phyloP scores from a whole-genome alignment of 1,140 invertebrate genomes.

The Physella acuta region DNA sequence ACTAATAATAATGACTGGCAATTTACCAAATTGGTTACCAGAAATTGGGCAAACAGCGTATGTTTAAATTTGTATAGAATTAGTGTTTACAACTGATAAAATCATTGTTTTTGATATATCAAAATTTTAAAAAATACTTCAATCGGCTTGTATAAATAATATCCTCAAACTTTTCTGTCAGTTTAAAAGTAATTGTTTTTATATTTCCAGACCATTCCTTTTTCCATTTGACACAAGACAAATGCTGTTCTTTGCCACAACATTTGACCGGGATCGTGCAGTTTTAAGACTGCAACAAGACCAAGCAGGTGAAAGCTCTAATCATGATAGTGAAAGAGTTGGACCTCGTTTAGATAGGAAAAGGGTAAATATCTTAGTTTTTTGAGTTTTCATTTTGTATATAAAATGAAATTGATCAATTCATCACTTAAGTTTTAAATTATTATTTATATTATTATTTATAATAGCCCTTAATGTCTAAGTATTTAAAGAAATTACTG shows the following conservation, averaged over 20 bases:
- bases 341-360: constrained; percentile 88
- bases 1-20: constrained; percentile 95
- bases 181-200: no score
- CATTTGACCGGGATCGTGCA: constrained; percentile 87
- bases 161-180: no score
- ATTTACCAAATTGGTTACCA: constrained; percentile 91
- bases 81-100: no score
- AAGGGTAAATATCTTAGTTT: constrained; percentile 57
- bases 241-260: constrained; percentile 91
- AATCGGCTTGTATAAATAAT: no score
- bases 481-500: background rate
- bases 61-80: no score
- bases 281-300: constrained; percentile 88
- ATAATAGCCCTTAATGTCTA: no score
- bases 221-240: constrained; percentile 96
- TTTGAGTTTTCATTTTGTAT: background rate
- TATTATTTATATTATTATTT: no score
- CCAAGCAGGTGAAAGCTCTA: constrained; percentile 69
- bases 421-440: no score
- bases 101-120: background rate
- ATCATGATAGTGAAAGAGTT: constrained; percentile 77
- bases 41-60: constrained; percentile 89
- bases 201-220: constrained; percentile 87
- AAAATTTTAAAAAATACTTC: no score
- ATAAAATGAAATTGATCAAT: no score